Conservation (phyloP, 2,113 vertebrate genomes). For the Opisthocomus hoazin region DNA sequence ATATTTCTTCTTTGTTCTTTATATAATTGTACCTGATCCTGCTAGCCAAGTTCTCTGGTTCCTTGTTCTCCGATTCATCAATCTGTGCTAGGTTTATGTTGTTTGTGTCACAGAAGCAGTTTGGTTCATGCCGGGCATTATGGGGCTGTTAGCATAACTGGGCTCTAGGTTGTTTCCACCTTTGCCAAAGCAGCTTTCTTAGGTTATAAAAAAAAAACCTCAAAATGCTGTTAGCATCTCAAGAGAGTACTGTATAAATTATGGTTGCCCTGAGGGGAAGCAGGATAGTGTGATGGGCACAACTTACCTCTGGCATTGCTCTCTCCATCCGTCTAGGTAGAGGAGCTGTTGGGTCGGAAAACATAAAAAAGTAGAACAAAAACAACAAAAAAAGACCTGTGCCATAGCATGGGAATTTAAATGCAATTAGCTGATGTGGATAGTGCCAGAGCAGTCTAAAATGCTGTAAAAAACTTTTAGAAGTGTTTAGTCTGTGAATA, state of each 20-base stretch:
- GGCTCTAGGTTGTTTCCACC: not conserved
- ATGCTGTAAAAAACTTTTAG: not conserved
- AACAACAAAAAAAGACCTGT: not conserved
- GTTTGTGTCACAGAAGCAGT: not conserved
- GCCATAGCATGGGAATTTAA: not conserved
- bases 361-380: not conserved
- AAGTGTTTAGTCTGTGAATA: not conserved
- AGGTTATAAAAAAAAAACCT: not conserved
- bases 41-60: not conserved
- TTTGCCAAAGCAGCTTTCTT: not conserved
- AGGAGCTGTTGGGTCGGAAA: not conserved
- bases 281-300: not conserved
- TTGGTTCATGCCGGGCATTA: not conserved
- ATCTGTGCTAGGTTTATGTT: not conserved
- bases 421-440: not conserved
- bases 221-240: not conserved
- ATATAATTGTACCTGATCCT: not conserved
- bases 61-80: not conserved
- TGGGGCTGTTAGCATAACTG: not conserved
- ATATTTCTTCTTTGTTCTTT: not conserved
- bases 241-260: not conserved
- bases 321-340: not conserved
- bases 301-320: not conserved
- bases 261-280: not conserved
- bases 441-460: not conserved